phyloP scores from a whole-genome alignment of 2,113 vertebrate species.

The Lophius piscatorius region DNA sequence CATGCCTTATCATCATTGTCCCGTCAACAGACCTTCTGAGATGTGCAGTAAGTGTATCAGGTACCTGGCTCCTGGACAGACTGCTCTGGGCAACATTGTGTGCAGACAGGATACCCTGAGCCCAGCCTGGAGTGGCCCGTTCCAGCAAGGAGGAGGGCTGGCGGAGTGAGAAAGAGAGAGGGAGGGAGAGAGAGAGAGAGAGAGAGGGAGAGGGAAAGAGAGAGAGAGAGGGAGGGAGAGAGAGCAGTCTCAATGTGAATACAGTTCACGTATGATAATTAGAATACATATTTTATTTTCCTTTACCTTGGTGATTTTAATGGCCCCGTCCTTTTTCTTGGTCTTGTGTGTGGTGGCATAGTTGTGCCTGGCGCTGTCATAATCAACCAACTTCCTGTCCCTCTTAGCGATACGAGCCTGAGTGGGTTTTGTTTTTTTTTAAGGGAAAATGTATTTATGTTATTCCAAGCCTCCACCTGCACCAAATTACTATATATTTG shows the following conservation, averaged over 20 bases:
- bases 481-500: no score
- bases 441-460: no score
- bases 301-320: slow-evolving; percentile 95
- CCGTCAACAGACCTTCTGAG: neutral
- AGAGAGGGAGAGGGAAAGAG: no score
- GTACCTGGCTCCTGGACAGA: slow-evolving; percentile 98
- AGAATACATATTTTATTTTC: neutral
- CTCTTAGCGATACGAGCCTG: slow-evolving; percentile 95
- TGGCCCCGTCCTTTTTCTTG: slow-evolving; percentile 94
- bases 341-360: slow-evolving; percentile 91
- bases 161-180: no score
- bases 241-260: neutral
- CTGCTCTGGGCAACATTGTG: slow-evolving; percentile 99
- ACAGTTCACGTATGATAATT: neutral
- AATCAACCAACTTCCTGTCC: slow-evolving; percentile 97
- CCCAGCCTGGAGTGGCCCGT: slow-evolving; percentile 97
- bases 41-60: slow-evolving; percentile 7
- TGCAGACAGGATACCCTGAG: slow-evolving; percentile 98
- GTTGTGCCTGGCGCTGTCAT: slow-evolving; percentile 95
- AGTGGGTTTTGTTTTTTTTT: no score
- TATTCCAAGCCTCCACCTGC: no score
- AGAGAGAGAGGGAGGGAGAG: slow-evolving; percentile 12
- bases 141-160: slow-evolving; percentile 97
- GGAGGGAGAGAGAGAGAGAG: no score
- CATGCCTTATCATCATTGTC: neutral